A percentile compares a stretch with the other conserved stretches of the same genome.
Conservation (phyloP, 1,140 invertebrate genomes). For the Diabrotica undecimpunctata region DNA sequence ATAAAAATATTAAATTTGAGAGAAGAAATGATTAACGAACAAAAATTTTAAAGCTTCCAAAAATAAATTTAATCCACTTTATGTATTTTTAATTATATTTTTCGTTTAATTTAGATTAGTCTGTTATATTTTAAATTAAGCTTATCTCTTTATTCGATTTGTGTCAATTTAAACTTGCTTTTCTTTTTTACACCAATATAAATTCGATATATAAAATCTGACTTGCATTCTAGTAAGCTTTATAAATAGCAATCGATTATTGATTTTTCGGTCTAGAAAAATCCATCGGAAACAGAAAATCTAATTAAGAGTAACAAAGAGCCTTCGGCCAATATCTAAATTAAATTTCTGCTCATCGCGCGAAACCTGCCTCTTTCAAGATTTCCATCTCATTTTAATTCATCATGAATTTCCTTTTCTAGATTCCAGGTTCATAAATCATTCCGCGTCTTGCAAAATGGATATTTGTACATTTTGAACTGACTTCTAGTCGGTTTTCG, state of each 20-base stretch:
- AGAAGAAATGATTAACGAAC: no score
- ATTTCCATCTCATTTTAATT: constrained; percentile 12
- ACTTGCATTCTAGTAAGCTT: no score
- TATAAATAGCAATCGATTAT: background rate
- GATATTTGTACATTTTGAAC: background rate
- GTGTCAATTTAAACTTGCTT: no score
- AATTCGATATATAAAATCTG: no score
- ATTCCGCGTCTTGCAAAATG: background rate
- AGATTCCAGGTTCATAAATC: constrained; percentile 2
- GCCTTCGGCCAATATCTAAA: constrained; percentile 13
- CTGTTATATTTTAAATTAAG: no score
- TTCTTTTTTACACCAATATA: no score
- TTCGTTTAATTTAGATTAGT: no score
- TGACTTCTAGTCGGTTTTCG: background rate
- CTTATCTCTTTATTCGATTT: no score
- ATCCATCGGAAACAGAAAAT: constrained; percentile 10
- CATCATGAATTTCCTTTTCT: constrained; percentile 1
- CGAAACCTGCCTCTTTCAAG: background rate
- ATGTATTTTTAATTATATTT: no score
- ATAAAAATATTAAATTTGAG: no score
- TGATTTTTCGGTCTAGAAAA: background rate
- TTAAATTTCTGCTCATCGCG: constrained; percentile 13
- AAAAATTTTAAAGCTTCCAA: no score
- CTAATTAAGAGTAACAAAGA: constrained; percentile 13
- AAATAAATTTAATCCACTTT: no score